phyloP scores from a whole-genome alignment of 2,888 invertebrate genomes.

The Penaeus monodon region DNA sequence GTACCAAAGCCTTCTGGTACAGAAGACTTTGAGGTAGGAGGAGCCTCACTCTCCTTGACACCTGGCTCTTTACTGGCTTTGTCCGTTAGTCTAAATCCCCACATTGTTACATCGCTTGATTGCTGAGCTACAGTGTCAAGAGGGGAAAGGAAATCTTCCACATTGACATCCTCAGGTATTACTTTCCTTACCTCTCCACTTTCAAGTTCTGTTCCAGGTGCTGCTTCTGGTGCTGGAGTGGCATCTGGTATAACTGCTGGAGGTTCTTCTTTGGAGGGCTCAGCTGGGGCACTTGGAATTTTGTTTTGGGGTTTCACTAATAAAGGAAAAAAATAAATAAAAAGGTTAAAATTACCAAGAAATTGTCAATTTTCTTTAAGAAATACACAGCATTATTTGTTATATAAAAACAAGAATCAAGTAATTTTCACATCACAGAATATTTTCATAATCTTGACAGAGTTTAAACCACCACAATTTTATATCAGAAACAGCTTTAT shows the following conservation, averaged over 20 bases:
- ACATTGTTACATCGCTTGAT: slow-evolving; percentile 52
- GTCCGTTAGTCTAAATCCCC: slow-evolving; percentile 57
- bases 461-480: background rate
- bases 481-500: too few species aligned
- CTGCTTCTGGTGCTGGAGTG: background rate
- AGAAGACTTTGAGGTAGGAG: background rate
- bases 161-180: slow-evolving; percentile 9
- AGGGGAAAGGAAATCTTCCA: slow-evolving; percentile 17
- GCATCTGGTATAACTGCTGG: background rate
- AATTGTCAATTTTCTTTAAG: too few species aligned
- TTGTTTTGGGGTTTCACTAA: slow-evolving; percentile 56
- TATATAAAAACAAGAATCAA: background rate
- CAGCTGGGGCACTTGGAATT: slow-evolving; percentile 20
- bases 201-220: slow-evolving; percentile 18
- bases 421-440: background rate
- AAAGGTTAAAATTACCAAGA: background rate
- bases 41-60: background rate
- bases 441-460: background rate
- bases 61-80: background rate
- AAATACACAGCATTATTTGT: too few species aligned
- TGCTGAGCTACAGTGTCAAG: slow-evolving; percentile 52
- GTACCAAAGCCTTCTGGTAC: slow-evolving; percentile 50
- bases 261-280: slow-evolving; percentile 6
- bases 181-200: slow-evolving; percentile 52
- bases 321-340: background rate